These are phyloP conservation scores for Delichon dasypus DNA, from an alignment of 2,797 vertebrate species.

Conservation along the genomic window DNA sequence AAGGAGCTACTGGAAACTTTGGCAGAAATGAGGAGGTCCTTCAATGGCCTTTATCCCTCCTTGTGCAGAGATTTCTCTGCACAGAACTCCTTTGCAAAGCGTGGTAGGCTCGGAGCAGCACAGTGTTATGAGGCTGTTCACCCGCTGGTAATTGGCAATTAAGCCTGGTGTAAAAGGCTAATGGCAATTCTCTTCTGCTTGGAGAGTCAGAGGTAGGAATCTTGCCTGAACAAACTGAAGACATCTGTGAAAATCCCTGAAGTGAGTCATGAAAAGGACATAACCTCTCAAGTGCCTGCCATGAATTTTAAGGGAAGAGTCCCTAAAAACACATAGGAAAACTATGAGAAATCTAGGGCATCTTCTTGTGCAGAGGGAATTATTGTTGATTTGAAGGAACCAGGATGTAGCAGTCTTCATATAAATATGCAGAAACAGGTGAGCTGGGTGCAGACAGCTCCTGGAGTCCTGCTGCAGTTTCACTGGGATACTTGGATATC, in stretches of 20 bases:
- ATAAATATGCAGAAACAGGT: neutral
- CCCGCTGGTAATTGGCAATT: constrained; percentile 67
- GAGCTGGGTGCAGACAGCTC: neutral
- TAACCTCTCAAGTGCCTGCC: constrained; percentile 1
- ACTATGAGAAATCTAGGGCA: neutral
- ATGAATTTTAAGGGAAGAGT: constrained; percentile 34
- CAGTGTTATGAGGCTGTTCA: constrained; percentile 56
- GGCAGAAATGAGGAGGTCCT: neutral
- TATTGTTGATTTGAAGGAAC: neutral
- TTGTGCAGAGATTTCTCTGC: constrained; percentile 58
- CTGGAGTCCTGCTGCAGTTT: neutral
- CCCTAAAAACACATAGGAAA: neutral
- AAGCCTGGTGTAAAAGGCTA: constrained; percentile 44
- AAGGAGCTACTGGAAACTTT: neutral
- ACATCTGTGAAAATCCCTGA: constrained; percentile 37
- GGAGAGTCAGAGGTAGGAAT: constrained; percentile 53
- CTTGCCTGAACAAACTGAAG: constrained; percentile 40
- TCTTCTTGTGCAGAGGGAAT: neutral
- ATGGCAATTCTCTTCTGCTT: constrained; percentile 51
- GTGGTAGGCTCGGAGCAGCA: constrained; percentile 13
- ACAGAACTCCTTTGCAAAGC: constrained; percentile 47
- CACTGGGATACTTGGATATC: neutral
- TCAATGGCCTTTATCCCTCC: constrained; percentile 33
- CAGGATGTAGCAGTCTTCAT: neutral
- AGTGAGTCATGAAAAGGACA: constrained; percentile 35